These are phyloP conservation scores for Eupithecia dodoneata DNA, from an alignment of 2,888 invertebrate species.

Conservation along the genomic window DNA sequence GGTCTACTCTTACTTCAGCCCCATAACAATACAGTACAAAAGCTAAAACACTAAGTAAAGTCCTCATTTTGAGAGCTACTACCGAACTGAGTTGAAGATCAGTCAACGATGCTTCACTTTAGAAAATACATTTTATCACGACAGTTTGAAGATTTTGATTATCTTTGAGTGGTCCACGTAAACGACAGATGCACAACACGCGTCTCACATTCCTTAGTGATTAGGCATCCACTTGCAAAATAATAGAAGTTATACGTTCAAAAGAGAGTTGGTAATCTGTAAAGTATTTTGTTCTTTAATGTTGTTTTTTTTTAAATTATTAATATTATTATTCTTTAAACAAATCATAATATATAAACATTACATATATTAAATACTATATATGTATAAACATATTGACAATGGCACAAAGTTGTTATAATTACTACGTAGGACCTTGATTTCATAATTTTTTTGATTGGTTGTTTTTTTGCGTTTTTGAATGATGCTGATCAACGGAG, in stretches of 20 bases:
- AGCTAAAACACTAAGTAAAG: conserved; percentile 42
- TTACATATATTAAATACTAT: too few relatives aligned
- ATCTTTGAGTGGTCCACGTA: conserved; percentile 48
- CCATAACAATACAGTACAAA: conserved; percentile 42
- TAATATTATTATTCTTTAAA: too few relatives aligned
- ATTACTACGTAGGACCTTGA: not conserved
- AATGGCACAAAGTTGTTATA: not conserved
- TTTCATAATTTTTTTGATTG: not conserved
- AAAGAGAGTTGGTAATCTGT: not conserved
- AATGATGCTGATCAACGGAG: not conserved
- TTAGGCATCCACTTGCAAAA: conserved; percentile 5
- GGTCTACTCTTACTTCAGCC: conserved; percentile 67
- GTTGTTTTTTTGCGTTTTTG: not conserved
- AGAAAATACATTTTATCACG: conserved; percentile 61
- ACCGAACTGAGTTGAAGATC: conserved; percentile 34
- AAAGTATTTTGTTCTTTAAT: not conserved
- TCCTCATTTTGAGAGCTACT: conserved; percentile 47
- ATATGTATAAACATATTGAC: too few relatives aligned
- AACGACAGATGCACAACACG: conserved; percentile 30
- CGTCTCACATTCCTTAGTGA: conserved; percentile 41
- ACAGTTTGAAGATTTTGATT: conserved; percentile 53
- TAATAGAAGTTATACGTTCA: not conserved
- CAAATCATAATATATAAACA: too few relatives aligned
- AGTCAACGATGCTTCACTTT: conserved; percentile 33
- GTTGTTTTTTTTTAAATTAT: too few relatives aligned